These are phyloP conservation scores for Otocyon megalotis DNA, from an alignment of 2,113 vertebrate genomes.

Conservation along the genomic window DNA sequence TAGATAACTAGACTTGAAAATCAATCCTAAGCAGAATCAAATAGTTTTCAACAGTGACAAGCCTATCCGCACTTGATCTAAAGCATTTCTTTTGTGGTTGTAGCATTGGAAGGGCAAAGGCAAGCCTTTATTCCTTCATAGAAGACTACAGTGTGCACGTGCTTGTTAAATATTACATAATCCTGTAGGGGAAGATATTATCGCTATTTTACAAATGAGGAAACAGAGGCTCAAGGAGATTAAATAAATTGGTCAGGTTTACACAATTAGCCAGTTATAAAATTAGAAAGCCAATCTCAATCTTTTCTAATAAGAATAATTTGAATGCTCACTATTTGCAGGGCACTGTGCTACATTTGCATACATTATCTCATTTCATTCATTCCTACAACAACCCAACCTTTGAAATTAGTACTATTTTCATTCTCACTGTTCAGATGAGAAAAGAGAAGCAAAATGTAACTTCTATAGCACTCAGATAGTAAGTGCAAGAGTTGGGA, in stretches of 20 bases:
- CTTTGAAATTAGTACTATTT: background rate
- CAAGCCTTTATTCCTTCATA: background rate
- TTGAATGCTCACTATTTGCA: background rate
- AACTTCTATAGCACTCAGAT: background rate
- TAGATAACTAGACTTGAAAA: constrained; percentile 24
- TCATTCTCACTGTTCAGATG: background rate
- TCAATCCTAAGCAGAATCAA: background rate
- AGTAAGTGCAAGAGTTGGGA: background rate
- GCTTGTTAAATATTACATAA: background rate
- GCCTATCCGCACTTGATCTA: background rate
- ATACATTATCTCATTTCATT: background rate
- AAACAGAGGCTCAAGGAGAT: constrained; percentile 20
- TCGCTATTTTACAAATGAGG: background rate
- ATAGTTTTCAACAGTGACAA: background rate
- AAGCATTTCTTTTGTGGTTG: constrained; percentile 8
- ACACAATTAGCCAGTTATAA: background rate
- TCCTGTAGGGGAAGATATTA: background rate
- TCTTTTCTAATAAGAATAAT: background rate
- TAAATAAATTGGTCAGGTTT: background rate
- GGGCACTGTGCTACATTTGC: background rate
- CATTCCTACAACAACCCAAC: background rate
- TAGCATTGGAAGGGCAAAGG: background rate
- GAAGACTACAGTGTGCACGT: background rate
- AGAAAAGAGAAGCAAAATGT: background rate
- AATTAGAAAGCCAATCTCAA: constrained; percentile 27